Base-by-base conservation (phyloP, 2,888 invertebrate species). In the Cartodere bifasciata region DNA sequence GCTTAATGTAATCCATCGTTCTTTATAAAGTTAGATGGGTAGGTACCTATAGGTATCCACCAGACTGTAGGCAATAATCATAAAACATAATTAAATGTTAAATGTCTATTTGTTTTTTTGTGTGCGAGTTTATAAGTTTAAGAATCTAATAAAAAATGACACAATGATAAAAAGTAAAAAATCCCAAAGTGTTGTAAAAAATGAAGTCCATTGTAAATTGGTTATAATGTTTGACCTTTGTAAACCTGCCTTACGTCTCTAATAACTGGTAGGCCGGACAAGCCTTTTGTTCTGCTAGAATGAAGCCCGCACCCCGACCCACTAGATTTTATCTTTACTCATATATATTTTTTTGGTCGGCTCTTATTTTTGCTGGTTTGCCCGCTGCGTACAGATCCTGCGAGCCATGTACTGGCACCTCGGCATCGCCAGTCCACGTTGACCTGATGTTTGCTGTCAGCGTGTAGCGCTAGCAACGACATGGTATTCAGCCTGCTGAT, bases 331-430 rank as follows among this genome's bases (percentile, higher is more conserved):
- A 58, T 58, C 58, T 55, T 44, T 49, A 49, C 55, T 52, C 53
- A 53, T 54, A 53, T 55, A 55, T 53, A 52, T 57, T 56, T 56
- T 56, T 55, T 58, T 47, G 54, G 55, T 55, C 56, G 56, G 55
- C 56, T 56, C 57, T 58, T 55, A 59, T 59, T 60, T 60, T 60
- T 60, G 58, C 58, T 56, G 56, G 58, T 58, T 58, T 53, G 56
- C 55, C 54, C 52, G 56, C 54, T 58, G 53, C 56, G 56, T 57
- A 55, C 54, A 55, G 53, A 55, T 53, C 54, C 54, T 49, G 54
- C 56, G 52, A 57, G 57, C 55, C 49, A 53, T 58, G 57, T 56
- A 53, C 57, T 56, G 55, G 59, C 60, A 60, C 61, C 60, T 60
- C 57, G 52, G 42, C 41, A 24, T 31, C 25, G 26, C 36, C 32